phyloP scores from a whole-genome alignment of 2,888 invertebrate species.

The Pilophorus perplexus region DNA sequence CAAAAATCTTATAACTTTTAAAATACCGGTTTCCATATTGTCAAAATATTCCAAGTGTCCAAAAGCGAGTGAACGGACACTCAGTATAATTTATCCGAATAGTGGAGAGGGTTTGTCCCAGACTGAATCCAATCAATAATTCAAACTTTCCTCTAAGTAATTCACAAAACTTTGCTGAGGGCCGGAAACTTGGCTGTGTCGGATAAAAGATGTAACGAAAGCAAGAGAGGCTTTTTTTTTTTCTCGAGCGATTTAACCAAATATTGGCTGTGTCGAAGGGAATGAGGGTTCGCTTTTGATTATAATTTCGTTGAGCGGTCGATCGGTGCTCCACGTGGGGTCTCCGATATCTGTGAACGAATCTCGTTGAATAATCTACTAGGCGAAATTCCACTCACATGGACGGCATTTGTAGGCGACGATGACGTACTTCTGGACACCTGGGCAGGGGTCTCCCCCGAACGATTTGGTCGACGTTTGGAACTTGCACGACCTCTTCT shows the following conservation, averaged over 20 bases:
- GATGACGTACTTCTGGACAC: conserved; percentile 87
- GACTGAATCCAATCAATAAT: conserved; percentile 25
- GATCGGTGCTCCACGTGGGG: too few relatives aligned
- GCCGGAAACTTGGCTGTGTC: neutral
- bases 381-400: too few relatives aligned
- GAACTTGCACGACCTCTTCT: conserved; percentile 87
- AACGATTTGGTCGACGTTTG: conserved; percentile 84
- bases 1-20: too few relatives aligned
- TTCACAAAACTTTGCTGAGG: conserved; percentile 13
- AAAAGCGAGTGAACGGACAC: too few relatives aligned
- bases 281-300: too few relatives aligned
- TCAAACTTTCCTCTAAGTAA: conserved; percentile 18
- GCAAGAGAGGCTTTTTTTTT: neutral
- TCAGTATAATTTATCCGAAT: conserved; percentile 9
- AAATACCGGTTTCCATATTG: too few relatives aligned
- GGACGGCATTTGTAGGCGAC: conserved; percentile 96
- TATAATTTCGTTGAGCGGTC: too few relatives aligned
- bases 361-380: neutral
- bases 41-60: too few relatives aligned
- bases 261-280: too few relatives aligned
- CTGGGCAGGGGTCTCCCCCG: conserved; percentile 89
- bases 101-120: neutral
- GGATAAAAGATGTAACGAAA: conserved; percentile 8
- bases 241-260: neutral
- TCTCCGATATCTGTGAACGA: too few relatives aligned